These are phyloP conservation scores for Hyperoodon ampullatus DNA, from an alignment of 2,113 vertebrate species.

Conservation along the genomic window DNA sequence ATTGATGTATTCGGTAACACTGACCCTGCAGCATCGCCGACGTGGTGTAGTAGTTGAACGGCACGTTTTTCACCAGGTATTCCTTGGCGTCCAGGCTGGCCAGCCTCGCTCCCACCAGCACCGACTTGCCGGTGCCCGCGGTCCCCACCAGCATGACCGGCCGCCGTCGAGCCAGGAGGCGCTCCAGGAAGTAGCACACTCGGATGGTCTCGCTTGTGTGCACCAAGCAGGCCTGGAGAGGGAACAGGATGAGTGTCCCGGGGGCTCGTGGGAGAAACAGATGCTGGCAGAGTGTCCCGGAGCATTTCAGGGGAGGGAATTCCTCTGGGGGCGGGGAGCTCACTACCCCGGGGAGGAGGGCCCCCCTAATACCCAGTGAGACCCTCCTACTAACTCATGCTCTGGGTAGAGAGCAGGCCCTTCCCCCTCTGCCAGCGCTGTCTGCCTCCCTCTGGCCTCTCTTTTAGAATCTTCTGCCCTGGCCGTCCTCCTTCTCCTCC, in stretches of 20 bases:
- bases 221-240: conserved; percentile 92
- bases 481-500: fast-evolving
- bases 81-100: conserved; percentile 86
- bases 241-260: fast-evolving
- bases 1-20: neutral
- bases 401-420: neutral
- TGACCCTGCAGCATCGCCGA: conserved; percentile 97
- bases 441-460: neutral
- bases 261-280: neutral
- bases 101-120: conserved; percentile 92
- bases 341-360: fast-evolving
- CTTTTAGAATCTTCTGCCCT: neutral
- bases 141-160: conserved; percentile 95
- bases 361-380: neutral
- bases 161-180: conserved; percentile 86
- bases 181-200: conserved; percentile 92
- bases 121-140: conserved; percentile 93
- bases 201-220: conserved; percentile 93
- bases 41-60: conserved; percentile 97
- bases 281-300: fast-evolving
- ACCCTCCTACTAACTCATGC: neutral
- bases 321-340: fast-evolving
- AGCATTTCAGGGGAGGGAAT: neutral
- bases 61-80: conserved; percentile 92
- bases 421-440: fast-evolving